phyloP scores from a whole-genome alignment of 1,140 invertebrate species.

The Leptopilina clavipes region DNA sequence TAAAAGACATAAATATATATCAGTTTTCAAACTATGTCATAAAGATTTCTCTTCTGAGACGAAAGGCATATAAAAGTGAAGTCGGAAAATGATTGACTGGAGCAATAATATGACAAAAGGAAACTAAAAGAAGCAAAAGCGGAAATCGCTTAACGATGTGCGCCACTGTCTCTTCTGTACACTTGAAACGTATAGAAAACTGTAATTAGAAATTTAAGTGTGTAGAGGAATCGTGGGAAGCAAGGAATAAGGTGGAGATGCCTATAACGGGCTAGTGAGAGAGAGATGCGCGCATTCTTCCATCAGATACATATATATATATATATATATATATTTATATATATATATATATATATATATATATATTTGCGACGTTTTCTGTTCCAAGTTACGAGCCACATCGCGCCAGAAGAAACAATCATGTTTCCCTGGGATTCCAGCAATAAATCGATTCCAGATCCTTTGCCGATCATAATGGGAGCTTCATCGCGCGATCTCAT shows the following conservation, averaged over 20 bases:
- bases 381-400: constrained; percentile 11
- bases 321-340: constrained; percentile 22
- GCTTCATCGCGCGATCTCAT: constrained; percentile 22
- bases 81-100: too few species aligned
- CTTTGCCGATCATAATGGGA: constrained; percentile 27
- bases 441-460: constrained; percentile 20
- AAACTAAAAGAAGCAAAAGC: neutral
- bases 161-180: neutral
- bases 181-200: constrained; percentile 5
- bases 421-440: constrained; percentile 17
- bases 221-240: constrained; percentile 2
- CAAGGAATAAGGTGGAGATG: neutral
- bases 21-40: too few species aligned
- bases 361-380: constrained; percentile 17
- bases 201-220: constrained; percentile 31
- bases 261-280: neutral
- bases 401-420: constrained; percentile 8
- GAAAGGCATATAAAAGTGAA: neutral
- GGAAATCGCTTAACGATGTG: constrained; percentile 23
- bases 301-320: constrained; percentile 1
- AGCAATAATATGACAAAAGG: neutral
- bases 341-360: constrained; percentile 6
- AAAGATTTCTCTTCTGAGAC: neutral
- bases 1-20: too few species aligned
- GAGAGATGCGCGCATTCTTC: constrained; percentile 11